Base-by-base conservation (phyloP, 2,888 invertebrate species). In the Tanytarsus gracilentus region DNA sequence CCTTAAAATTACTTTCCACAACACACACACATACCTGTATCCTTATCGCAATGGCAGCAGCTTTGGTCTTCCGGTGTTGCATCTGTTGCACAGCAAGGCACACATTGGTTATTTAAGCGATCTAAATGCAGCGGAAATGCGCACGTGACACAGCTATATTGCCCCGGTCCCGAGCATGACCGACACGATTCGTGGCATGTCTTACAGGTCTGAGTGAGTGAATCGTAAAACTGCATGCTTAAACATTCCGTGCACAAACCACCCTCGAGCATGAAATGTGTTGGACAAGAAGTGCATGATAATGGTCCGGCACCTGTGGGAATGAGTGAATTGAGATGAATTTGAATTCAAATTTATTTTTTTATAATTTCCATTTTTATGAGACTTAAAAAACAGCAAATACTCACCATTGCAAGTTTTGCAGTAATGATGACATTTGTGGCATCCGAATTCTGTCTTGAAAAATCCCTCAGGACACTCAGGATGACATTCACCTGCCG, bases 361-460 rank as follows among this genome's bases (percentile, higher is more conserved):
- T 16, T 4, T n/a, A 7, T 16, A 8, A 40, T 3, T 2, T 3
- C n/a, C 3, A 40, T 16, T 40, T 21, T 7, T 1, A 14, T 26
- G 26, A n/a, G n/a, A 33, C 6, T 4, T 33, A 11, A 2, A 11
- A 4, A 29, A 30, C 4, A 8, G 4, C 21, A 21, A 18, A 23
- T 29, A 67, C 69, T 69, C 72, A 83, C 92, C 92, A 70, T 84
- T 84, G 71, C 93, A 93, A 66, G 88, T 88, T 64, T 84, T 83
- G 72, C 93, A 93, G 69, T 87, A 88, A 72, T 88, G 87, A 76
- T 91, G 90, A 74, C 93, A 93, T 72, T 86, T 88, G 64, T 87
- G 86, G 69, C 93, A 93, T 7, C 88, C 88, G 66, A 82, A 87
- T 64, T 82, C 79, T 4, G 84, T 84, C 73, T 88, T 86, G 75